A percentile compares a stretch with the other conserved stretches of the same genome.
Conservation (phyloP, 2,888 invertebrate genomes). For the Diaprepes abbreviatus region DNA sequence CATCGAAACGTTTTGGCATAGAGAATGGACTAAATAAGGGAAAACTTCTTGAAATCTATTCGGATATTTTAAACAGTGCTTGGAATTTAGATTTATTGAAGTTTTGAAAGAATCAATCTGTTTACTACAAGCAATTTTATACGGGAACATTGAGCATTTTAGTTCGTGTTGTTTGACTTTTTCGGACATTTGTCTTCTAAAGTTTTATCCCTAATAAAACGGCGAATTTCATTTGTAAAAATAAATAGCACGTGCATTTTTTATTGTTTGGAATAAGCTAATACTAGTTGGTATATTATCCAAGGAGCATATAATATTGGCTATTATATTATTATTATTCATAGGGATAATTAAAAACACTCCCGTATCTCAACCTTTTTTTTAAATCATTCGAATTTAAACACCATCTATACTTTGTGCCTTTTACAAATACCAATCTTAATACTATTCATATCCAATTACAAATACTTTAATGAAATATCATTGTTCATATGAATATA, state of each 20-base stretch:
- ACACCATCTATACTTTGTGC: too few species aligned
- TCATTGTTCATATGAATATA: too few species aligned
- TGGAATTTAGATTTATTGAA: slow-evolving; percentile 38
- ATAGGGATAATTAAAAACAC: too few species aligned
- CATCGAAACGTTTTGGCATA: slow-evolving; percentile 33
- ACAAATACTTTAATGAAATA: too few species aligned
- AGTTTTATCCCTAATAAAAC: slow-evolving; percentile 36
- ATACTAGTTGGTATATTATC: too few species aligned
- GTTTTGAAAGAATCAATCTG: slow-evolving; percentile 42
- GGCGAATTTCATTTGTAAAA: not conserved
- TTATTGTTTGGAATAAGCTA: too few species aligned
- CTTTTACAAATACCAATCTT: too few species aligned
- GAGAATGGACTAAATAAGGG: slow-evolving; percentile 33
- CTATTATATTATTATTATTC: too few species aligned
- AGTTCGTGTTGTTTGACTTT: slow-evolving; percentile 30
- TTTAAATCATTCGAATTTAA: too few species aligned
- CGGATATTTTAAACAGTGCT: slow-evolving; percentile 35
- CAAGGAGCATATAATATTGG: too few species aligned
- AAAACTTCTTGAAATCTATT: slow-evolving; percentile 36
- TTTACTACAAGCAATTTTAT: slow-evolving; percentile 40
- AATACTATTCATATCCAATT: too few species aligned
- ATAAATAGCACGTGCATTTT: slow-evolving; percentile 1
- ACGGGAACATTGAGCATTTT: slow-evolving; percentile 32
- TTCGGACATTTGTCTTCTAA: slow-evolving; percentile 34
- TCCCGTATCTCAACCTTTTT: too few species aligned